Evolutionary conservation across 30 jellyfish, hydroid and myxozoan genomes (phyloP).

Genomic region (Aurelia aurita): DNA sequence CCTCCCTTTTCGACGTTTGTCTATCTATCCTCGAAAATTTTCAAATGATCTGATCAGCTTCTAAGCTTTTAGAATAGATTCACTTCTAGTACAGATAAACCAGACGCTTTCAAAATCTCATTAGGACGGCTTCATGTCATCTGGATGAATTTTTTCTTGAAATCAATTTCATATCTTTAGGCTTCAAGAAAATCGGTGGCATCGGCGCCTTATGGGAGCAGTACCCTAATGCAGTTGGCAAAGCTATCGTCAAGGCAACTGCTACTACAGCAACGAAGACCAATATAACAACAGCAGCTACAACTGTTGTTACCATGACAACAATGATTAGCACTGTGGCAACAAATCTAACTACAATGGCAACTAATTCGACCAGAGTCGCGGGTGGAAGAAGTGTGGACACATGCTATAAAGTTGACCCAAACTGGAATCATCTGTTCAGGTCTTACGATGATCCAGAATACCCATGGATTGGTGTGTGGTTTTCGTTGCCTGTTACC

Average conservation of each 20-base stretch:
- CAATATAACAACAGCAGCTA: slow-evolving; percentile 13
- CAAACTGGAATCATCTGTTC: slow-evolving; percentile 88
- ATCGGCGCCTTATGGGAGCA: slow-evolving; percentile 79
- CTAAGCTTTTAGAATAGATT: no score
- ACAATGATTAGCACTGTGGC: slow-evolving; percentile 37
- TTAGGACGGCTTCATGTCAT: no score
- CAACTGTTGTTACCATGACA: not conserved
- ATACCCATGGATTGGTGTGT: slow-evolving; percentile 90
- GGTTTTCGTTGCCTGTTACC: slow-evolving; percentile 92
- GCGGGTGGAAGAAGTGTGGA: slow-evolving; percentile 37
- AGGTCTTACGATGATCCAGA: slow-evolving; percentile 86
- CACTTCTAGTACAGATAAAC: no score
- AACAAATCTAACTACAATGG: not conserved
- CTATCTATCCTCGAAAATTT: no score
- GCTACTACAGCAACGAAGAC: slow-evolving; percentile 4
- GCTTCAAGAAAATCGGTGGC: slow-evolving; percentile 89
- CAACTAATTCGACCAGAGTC: slow-evolving; percentile 20
- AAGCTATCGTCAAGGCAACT: slow-evolving; percentile 26
- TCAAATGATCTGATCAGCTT: no score
- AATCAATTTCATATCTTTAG: not conserved
- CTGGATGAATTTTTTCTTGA: no score
- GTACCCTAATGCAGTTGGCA: slow-evolving; percentile 87
- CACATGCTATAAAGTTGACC: slow-evolving; percentile 72
- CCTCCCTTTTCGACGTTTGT: no score
- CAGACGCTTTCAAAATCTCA: no score